These are phyloP conservation scores for Heteromormyrus szaboi DNA, from an alignment of 2,797 vertebrate genomes.

Conservation along the genomic window DNA sequence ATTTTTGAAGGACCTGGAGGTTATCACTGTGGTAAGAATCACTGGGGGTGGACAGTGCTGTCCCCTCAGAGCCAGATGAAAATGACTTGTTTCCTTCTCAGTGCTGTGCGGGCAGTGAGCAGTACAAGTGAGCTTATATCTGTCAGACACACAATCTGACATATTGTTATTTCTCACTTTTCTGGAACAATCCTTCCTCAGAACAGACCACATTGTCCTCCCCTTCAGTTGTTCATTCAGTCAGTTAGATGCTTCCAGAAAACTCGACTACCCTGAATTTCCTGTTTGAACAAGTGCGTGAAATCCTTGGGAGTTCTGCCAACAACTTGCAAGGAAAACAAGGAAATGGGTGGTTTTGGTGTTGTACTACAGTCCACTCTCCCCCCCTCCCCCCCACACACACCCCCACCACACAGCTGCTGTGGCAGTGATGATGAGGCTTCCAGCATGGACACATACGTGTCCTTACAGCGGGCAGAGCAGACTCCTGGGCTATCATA, in stretches of 20 bases:
- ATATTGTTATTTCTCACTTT: not conserved
- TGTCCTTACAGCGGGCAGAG: not conserved
- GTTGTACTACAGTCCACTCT: not conserved
- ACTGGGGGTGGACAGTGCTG: not conserved
- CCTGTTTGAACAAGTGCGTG: not conserved
- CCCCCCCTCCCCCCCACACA: not conserved
- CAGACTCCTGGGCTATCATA: not conserved
- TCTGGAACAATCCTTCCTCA: not conserved
- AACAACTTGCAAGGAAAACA: not conserved
- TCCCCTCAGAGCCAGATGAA: not conserved
- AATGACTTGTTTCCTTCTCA: slow-evolving; percentile 27
- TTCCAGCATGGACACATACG: not conserved
- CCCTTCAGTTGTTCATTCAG: not conserved
- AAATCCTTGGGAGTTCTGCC: not conserved
- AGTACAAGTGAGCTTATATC: slow-evolving; percentile 32
- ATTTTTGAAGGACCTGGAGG: slow-evolving; percentile 90
- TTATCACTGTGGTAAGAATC: slow-evolving; percentile 80
- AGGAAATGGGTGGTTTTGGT: not conserved
- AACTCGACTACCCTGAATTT: not conserved
- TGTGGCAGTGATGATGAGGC: not conserved
- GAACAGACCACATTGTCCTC: not conserved
- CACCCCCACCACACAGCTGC: not conserved
- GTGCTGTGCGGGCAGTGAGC: slow-evolving; percentile 39
- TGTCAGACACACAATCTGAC: not conserved
- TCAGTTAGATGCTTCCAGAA: not conserved